A percentile compares a stretch with the other conserved stretches of the same genome.
Conservation (phyloP, 2,113 vertebrate species). For the Acrocephalus kingi region DNA sequence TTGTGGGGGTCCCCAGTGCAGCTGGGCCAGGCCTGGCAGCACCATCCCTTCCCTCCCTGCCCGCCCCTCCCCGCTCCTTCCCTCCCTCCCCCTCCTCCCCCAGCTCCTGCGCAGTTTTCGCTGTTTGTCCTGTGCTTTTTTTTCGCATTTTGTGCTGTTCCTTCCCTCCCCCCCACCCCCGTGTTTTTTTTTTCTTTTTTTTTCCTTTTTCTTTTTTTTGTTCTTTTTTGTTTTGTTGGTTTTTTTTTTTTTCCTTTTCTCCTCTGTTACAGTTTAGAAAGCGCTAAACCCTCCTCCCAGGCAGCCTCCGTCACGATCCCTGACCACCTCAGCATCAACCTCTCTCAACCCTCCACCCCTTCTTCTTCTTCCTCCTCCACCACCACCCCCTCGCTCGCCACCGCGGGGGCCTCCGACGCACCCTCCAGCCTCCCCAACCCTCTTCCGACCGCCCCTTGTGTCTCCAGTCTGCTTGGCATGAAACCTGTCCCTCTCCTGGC, state of each 20-base stretch:
- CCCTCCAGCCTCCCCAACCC: constrained; percentile 90
- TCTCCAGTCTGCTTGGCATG: constrained; percentile 93
- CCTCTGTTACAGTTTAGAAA: constrained; percentile 85
- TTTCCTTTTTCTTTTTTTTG: no score
- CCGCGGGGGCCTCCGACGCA: constrained; percentile 29
- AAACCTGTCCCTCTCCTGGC: constrained; percentile 86
- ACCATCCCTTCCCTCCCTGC: neutral
- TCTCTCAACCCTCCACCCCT: constrained; percentile 87
- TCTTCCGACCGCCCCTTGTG: constrained; percentile 87
- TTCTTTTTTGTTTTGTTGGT: neutral
- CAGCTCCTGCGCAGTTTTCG: neutral
- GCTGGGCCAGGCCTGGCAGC: neutral
- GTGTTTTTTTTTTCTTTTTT: no score
- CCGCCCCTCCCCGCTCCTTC: neutral
- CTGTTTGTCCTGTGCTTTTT: neutral
- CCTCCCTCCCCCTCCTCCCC: neutral
- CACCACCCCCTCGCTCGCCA: constrained; percentile 78
- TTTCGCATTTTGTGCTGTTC: neutral
- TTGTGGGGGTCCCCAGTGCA: neutral
- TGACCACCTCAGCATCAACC: constrained; percentile 90
- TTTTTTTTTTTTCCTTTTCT: constrained; percentile 54
- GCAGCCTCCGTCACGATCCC: constrained; percentile 87
- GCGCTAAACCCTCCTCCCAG: constrained; percentile 87
- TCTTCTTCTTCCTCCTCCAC: constrained; percentile 92
- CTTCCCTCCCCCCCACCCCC: neutral